Evolutionary conservation across 64 coral and sea anemone genomes (phyloP).

Genomic region (Catalaphyllia jardinei): DNA sequence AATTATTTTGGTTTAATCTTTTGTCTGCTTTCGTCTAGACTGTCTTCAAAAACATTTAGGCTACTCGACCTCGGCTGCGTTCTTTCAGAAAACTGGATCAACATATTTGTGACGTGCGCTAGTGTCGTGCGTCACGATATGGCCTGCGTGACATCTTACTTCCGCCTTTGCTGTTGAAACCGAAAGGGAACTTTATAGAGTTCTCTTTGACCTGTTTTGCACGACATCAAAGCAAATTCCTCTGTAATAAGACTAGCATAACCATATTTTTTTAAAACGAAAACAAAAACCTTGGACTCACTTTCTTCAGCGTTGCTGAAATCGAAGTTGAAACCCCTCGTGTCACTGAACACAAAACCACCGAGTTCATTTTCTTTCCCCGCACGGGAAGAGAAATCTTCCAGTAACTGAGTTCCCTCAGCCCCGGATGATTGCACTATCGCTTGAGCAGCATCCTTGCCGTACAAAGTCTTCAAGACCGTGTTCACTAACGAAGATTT

Average conservation of each 20-base stretch:
- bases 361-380: not conserved
- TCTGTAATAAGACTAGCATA: not conserved
- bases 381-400: conserved; percentile 52
- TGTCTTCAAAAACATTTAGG: too few relatives aligned
- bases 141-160: not conserved
- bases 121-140: not conserved
- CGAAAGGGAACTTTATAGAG: not conserved
- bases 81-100: too few relatives aligned
- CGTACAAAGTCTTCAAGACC: conserved; percentile 57
- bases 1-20: too few relatives aligned
- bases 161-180: not conserved
- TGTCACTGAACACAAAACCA: conserved; percentile 68
- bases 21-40: too few relatives aligned
- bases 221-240: too few relatives aligned
- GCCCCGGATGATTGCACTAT: conserved; percentile 70
- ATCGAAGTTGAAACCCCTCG: conserved; percentile 81
- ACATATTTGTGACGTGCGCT: not conserved
- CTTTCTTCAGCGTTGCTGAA: conserved; percentile 54
- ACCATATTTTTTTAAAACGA: not conserved
- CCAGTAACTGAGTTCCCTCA: conserved; percentile 61
- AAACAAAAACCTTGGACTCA: not conserved
- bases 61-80: too few relatives aligned
- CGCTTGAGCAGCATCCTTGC: conserved; percentile 37
- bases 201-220: not conserved
- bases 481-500: conserved; percentile 86